Conservation (phyloP, 1,140 invertebrate genomes). For the Heliconius eleuchia region DNA sequence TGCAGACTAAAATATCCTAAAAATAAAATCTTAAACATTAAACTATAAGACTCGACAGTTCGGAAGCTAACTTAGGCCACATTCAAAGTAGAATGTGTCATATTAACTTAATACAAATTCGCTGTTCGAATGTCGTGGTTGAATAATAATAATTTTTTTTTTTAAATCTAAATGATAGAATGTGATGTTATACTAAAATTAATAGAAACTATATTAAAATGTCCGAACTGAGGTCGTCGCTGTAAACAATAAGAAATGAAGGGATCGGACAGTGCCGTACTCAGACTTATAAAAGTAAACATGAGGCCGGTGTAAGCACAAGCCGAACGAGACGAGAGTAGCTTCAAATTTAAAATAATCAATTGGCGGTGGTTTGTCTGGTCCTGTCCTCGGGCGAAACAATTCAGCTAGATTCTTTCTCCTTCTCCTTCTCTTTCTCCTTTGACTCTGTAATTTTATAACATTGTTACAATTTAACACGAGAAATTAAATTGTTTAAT, state of each 20-base stretch:
- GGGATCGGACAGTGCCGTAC: slow-evolving; percentile 56
- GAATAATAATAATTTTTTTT: slow-evolving; percentile 37
- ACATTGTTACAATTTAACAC: neutral
- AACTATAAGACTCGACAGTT: slow-evolving; percentile 73
- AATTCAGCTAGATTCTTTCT: slow-evolving; percentile 80
- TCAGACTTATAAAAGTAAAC: slow-evolving; percentile 62
- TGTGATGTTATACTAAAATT: slow-evolving; percentile 64
- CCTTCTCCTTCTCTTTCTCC: slow-evolving; percentile 57
- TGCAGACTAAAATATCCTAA: slow-evolving; percentile 80
- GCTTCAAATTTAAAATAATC: slow-evolving; percentile 76
- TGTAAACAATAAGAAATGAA: slow-evolving; percentile 36
- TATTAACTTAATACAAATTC: slow-evolving; percentile 44
- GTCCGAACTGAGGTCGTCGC: slow-evolving; percentile 50
- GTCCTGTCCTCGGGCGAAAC: slow-evolving; percentile 67
- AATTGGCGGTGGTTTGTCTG: slow-evolving; percentile 79
- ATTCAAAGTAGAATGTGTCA: slow-evolving; percentile 53
- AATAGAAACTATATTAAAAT: slow-evolving; percentile 50
- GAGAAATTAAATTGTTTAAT: neutral
- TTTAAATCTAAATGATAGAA: slow-evolving; percentile 43
- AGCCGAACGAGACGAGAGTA: slow-evolving; percentile 46
- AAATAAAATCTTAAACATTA: slow-evolving; percentile 78
- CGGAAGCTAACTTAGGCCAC: slow-evolving; percentile 74
- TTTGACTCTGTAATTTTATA: slow-evolving; percentile 67
- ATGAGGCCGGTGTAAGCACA: slow-evolving; percentile 50
- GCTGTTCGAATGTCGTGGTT: slow-evolving; percentile 49